Conservation (phyloP, 2,888 invertebrate species). For the Pantelozetes paolii region DNA sequence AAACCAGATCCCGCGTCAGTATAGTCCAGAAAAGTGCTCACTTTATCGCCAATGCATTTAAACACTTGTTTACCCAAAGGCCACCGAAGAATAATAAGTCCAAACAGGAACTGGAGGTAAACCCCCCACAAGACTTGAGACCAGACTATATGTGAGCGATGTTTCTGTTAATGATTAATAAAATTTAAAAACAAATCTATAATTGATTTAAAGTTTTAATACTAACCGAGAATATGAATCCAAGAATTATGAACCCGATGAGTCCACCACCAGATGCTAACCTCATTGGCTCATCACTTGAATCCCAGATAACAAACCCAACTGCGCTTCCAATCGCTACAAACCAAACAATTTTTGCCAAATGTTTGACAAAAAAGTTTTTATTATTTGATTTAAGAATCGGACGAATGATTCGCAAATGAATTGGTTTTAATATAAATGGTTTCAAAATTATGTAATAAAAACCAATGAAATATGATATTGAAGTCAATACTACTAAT, state of each 20-base stretch:
- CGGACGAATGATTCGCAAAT: not conserved
- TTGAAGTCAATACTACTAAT: slow-evolving; percentile 61
- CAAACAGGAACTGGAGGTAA: slow-evolving; percentile 55
- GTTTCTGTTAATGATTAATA: slow-evolving; percentile 17
- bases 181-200: not conserved
- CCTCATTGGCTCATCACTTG: slow-evolving; percentile 37
- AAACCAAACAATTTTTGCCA: slow-evolving; percentile 26
- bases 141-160: slow-evolving; percentile 50
- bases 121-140: slow-evolving; percentile 55
- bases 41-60: slow-evolving; percentile 62
- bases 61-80: slow-evolving; percentile 68
- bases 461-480: slow-evolving; percentile 55
- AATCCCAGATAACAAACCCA: slow-evolving; percentile 37
- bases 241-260: slow-evolving; percentile 43
- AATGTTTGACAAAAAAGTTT: slow-evolving; percentile 7
- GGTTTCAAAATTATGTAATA: slow-evolving; percentile 37
- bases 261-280: slow-evolving; percentile 44
- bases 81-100: slow-evolving; percentile 54
- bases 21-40: slow-evolving; percentile 71
- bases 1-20: slow-evolving; percentile 75
- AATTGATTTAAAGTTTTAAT: not conserved
- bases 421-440: slow-evolving; percentile 27
- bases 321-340: slow-evolving; percentile 25
- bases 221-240: slow-evolving; percentile 44
- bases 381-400: not conserved